phyloP scores from a whole-genome alignment of 1,140 invertebrate species.

The Drosophila teissieri region DNA sequence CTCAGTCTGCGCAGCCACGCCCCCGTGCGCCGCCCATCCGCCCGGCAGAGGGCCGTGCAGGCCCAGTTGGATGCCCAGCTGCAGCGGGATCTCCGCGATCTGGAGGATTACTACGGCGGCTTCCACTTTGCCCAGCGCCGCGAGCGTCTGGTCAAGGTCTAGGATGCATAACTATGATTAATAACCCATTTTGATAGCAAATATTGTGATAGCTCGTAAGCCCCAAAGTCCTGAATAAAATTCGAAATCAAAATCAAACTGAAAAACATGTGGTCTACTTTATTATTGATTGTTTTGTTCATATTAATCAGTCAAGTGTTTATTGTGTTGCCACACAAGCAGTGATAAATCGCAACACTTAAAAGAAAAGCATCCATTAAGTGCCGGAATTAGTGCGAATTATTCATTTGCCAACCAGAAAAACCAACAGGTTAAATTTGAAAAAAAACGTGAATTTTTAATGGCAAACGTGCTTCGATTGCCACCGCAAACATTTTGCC shows the following conservation, averaged over 20 bases:
- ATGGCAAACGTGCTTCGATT: conserved; percentile 1
- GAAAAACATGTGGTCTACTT: neutral
- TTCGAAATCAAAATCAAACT: conserved; percentile 18
- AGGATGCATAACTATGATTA: too few relatives aligned
- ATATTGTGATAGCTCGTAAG: conserved; percentile 61
- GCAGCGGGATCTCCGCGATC: conserved; percentile 56
- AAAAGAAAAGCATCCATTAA: neutral
- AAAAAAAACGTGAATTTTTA: neutral
- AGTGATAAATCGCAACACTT: too few relatives aligned
- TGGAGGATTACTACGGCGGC: conserved; percentile 73
- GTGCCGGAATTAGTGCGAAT: neutral
- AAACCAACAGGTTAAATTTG: conserved; percentile 1
- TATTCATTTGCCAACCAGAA: neutral
- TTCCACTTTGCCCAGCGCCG: conserved; percentile 63
- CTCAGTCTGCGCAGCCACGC: conserved; percentile 44
- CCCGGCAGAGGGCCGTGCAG: conserved; percentile 53
- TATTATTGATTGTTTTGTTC: neutral
- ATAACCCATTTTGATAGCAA: conserved; percentile 20
- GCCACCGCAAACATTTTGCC: neutral
- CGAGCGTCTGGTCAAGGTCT: conserved; percentile 46
- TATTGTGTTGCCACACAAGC: too few relatives aligned
- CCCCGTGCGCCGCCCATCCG: conserved; percentile 29
- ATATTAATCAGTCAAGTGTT: too few relatives aligned
- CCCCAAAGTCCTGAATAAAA: conserved; percentile 39
- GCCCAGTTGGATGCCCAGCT: conserved; percentile 55